phyloP scores from a whole-genome alignment of 2,888 invertebrate species.

The Drosophila nr. fundita region DNA sequence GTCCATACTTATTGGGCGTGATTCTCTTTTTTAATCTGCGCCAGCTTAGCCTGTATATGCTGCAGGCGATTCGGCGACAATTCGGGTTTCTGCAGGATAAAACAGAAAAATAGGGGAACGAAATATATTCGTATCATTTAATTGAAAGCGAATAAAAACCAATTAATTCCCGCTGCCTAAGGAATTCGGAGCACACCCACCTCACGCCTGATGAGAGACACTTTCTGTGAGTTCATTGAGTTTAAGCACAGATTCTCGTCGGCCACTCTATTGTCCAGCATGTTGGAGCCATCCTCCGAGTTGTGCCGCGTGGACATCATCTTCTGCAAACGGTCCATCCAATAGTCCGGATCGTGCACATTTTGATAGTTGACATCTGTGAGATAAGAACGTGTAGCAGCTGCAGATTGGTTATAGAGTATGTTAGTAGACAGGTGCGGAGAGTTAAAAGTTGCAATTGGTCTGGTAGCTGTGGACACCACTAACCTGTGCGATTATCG shows the following conservation, averaged over 20 bases:
- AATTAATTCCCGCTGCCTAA: neutral
- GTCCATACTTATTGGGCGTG: conserved; percentile 70
- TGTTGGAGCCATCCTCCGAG: conserved; percentile 72
- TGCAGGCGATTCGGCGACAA: conserved; percentile 84
- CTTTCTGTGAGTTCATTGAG: conserved; percentile 82
- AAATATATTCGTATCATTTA: neutral
- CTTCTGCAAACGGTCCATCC: conserved; percentile 84
- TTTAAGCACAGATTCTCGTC: conserved; percentile 85
- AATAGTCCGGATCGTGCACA: conserved; percentile 83
- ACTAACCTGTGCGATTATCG: conserved; percentile 73
- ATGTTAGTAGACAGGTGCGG: conserved; percentile 54
- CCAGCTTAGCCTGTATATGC: conserved; percentile 84
- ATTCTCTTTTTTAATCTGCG: conserved; percentile 84
- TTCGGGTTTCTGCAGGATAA: conserved; percentile 80
- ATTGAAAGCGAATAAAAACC: neutral
- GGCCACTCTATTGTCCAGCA: conserved; percentile 84
- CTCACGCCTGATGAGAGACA: conserved; percentile 83
- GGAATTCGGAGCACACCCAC: conserved; percentile 62
- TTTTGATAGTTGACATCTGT: conserved; percentile 75
- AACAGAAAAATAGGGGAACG: neutral
- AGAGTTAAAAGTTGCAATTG: conserved; percentile 42
- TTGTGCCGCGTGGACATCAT: conserved; percentile 76
- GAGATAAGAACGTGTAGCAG: conserved; percentile 78
- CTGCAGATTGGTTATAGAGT: conserved; percentile 55
- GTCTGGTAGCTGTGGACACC: conserved; percentile 5